Conservation (phyloP, 2,888 invertebrate genomes). For the Chrysolina haemoptera region DNA sequence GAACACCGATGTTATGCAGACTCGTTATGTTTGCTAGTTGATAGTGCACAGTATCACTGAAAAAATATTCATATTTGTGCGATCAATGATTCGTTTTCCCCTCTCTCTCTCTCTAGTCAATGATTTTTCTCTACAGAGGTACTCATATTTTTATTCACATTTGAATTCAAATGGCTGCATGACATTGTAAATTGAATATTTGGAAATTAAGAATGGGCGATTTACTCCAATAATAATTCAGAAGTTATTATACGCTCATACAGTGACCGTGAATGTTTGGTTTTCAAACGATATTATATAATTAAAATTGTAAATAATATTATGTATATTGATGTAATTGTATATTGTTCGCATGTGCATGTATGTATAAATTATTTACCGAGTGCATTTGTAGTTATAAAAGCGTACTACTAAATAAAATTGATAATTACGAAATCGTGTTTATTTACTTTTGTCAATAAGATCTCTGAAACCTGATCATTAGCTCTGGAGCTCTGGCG, state of each 20-base stretch:
- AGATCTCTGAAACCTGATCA: background rate
- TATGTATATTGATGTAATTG: slow-evolving; percentile 48
- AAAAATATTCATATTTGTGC: too few relatives aligned
- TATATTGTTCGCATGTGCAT: slow-evolving; percentile 49
- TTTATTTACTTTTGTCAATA: background rate
- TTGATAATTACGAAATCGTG: slow-evolving; percentile 34
- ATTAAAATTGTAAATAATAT: slow-evolving; percentile 48
- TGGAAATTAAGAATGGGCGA: slow-evolving; percentile 1
- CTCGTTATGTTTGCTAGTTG: too few relatives aligned
- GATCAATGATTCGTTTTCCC: too few relatives aligned
- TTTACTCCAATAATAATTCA: slow-evolving; percentile 12
- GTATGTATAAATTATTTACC: slow-evolving; percentile 50
- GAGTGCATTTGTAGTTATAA: slow-evolving; percentile 47
- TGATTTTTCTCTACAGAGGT: too few relatives aligned
- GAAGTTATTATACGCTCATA: slow-evolving; percentile 15
- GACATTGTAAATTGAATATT: slow-evolving; percentile 15
- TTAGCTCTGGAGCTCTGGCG: background rate
- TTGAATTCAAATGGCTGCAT: background rate
- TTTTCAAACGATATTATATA: slow-evolving; percentile 31
- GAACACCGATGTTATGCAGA: too few relatives aligned
- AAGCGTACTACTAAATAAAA: slow-evolving; percentile 47
- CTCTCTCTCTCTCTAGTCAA: too few relatives aligned
- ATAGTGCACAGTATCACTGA: too few relatives aligned
- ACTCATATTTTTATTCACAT: too few relatives aligned
- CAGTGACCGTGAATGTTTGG: slow-evolving; percentile 5